A percentile compares a stretch with the other conserved stretches of the same genome.
phyloP scores from a whole-genome alignment of 2,888 invertebrate species.

The Xylota sylvarum region DNA sequence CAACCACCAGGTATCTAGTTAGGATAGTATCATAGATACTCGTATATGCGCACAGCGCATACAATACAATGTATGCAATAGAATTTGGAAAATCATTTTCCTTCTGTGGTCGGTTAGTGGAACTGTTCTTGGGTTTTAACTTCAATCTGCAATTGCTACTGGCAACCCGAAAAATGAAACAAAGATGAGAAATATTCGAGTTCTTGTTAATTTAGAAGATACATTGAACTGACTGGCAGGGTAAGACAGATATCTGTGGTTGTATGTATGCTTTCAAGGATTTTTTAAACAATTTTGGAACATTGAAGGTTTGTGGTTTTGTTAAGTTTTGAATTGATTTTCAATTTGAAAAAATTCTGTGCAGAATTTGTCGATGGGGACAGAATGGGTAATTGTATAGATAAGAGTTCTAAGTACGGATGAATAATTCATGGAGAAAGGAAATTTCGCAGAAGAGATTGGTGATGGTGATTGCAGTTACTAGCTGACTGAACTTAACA shows the following conservation, averaged over 20 bases:
- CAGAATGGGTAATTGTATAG: too few relatives aligned
- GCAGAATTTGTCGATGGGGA: too few relatives aligned
- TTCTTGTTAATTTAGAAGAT: background rate
- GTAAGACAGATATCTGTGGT: slow-evolving; percentile 2
- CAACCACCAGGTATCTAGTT: slow-evolving; percentile 18
- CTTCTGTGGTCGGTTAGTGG: background rate
- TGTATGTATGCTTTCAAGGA: background rate
- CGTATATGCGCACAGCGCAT: background rate
- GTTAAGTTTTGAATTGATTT: background rate
- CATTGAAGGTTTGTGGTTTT: background rate
- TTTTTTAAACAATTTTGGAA: slow-evolving; percentile 2
- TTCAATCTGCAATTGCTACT: slow-evolving; percentile 6
- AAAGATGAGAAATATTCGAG: background rate
- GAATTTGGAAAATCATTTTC: slow-evolving; percentile 8
- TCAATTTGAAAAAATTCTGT: background rate
- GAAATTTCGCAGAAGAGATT: too few relatives aligned
- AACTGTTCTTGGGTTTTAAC: background rate
- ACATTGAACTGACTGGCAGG: background rate
- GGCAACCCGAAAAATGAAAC: background rate
- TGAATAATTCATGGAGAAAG: too few relatives aligned
- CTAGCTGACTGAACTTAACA: too few relatives aligned
- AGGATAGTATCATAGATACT: background rate
- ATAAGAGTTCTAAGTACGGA: too few relatives aligned
- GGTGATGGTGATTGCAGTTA: too few relatives aligned
- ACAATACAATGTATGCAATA: background rate